Base-by-base conservation (phyloP, 2,888 invertebrate genomes). In the Margaritifera margaritifera region DNA sequence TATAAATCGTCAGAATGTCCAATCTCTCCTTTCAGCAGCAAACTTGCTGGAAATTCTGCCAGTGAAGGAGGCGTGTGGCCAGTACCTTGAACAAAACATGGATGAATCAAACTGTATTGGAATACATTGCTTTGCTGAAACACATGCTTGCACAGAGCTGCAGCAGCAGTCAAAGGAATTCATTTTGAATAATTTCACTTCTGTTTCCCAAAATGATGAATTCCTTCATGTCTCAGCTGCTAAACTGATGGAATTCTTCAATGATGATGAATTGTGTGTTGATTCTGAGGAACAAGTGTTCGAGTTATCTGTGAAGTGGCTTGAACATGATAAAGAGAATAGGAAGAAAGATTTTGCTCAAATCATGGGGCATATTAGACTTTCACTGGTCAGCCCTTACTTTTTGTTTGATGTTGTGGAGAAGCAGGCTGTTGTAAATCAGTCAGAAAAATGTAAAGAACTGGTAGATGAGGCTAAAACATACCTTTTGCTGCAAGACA, bases 71-170 rank as follows among this genome's bases (percentile, higher is more conserved):
- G 96, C 96, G 6, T 97, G 97, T 91, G 96, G 96, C 90, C 94
- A 94, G 74, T 97, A 96, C 90, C 92, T 97, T 63, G 97, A 97
- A 91, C 93, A 95, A 57, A 97, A 97, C 89, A 91, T 97, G 83
- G 96, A 97, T 89, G 96, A 97, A 1, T 94, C 94, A 71, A 97
- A 97, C 91, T 95, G 96, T 22, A 96, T 97, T 81, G 97, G 97
- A 60, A 97, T 97, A 84, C 95, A 95, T 51, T 94, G 94, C 91
- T 97, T 97, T 90, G 96, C 96, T 0, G 95, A 96, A 86, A 95
- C 96, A 84, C 96, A 97, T 88, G 95, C 96, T 65, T 97, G 97
- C 88, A 92, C 92, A 60, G 94, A 94, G 65, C 92, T 97, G 68
- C 94, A 94, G 87, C 75, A 82, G 24, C 88, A 87, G 72, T 89